These are phyloP conservation scores for Ostrea edulis DNA, from an alignment of 1,140 invertebrate species.

Conservation along the genomic window DNA sequence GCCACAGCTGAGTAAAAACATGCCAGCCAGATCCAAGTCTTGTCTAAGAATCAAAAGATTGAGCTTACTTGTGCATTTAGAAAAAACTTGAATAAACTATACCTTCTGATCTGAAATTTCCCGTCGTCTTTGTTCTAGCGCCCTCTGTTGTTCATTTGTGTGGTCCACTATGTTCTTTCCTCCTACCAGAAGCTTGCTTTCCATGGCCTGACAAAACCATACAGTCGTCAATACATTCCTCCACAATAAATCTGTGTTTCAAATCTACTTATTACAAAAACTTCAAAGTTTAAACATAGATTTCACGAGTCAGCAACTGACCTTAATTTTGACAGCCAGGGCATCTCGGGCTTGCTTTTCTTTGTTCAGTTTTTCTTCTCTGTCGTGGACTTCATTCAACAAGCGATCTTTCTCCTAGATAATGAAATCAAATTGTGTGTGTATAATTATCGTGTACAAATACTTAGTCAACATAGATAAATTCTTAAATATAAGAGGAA, in stretches of 20 bases:
- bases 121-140: constrained; percentile 87
- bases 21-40: too few species aligned
- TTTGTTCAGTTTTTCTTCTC: constrained; percentile 82
- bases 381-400: constrained; percentile 82
- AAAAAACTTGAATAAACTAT: constrained; percentile 37
- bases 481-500: too few species aligned
- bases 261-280: too few species aligned
- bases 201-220: constrained; percentile 82
- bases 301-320: constrained; percentile 32
- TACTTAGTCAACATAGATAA: too few species aligned
- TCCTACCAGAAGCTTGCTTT: constrained; percentile 92
- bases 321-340: constrained; percentile 79
- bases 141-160: constrained; percentile 92
- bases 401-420: constrained; percentile 83
- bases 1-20: too few species aligned
- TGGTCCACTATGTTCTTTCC: constrained; percentile 93
- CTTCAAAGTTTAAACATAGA: too few species aligned
- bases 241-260: background rate
- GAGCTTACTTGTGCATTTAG: too few species aligned
- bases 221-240: background rate
- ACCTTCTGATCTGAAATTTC: constrained; percentile 92
- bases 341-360: constrained; percentile 82
- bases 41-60: too few species aligned
- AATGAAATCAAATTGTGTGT: background rate
- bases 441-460: too few species aligned